phyloP scores from a whole-genome alignment of 2,888 invertebrate species.

The Acanthosepion lycidas region DNA sequence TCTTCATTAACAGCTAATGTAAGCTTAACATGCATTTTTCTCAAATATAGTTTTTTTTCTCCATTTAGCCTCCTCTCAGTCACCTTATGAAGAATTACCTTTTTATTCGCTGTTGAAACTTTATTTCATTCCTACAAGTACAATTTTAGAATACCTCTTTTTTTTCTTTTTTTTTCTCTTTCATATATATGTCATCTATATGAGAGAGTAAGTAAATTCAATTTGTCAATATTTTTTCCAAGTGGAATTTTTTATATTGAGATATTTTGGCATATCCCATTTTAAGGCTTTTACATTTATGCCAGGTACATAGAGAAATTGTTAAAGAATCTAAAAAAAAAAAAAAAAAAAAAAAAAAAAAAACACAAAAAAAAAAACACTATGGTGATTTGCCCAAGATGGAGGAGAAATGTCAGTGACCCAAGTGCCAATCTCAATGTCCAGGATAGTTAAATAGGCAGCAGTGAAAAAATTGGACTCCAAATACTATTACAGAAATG shows the following conservation, averaged over 20 bases:
- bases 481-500: background rate
- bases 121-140: background rate
- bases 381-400: background rate
- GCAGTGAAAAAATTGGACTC: background rate
- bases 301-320: background rate
- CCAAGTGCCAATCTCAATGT: background rate
- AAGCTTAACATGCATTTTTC: background rate
- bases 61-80: background rate
- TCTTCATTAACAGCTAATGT: background rate
- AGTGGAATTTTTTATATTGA: background rate
- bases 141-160: background rate
- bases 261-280: slow-evolving; percentile 6
- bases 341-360: background rate
- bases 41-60: background rate
- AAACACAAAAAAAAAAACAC: background rate
- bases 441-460: background rate
- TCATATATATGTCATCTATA: background rate
- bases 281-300: slow-evolving; percentile 5
- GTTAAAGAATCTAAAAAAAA: background rate
- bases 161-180: background rate
- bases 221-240: background rate
- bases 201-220: background rate
- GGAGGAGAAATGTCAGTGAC: background rate
- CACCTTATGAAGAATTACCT: background rate
- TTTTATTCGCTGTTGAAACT: background rate